Percentiles rank a stretch among this genome's conserved stretches.
Evolutionary conservation across 2,888 invertebrate genomes (phyloP).

Genomic region (Hydriomena furcata): DNA sequence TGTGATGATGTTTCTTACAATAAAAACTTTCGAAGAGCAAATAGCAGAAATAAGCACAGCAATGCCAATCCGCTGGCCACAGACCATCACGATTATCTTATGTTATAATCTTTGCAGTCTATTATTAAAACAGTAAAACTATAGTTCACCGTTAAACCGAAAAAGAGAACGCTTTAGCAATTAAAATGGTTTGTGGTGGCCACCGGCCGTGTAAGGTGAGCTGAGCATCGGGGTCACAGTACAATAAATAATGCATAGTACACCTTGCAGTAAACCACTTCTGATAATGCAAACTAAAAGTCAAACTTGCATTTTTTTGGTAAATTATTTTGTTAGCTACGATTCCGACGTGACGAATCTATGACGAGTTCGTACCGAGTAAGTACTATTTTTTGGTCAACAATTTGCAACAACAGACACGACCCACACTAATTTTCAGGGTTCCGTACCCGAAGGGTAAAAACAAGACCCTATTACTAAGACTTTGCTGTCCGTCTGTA

Average conservation of each 20-base stretch:
- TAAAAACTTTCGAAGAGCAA: constrained; percentile 17
- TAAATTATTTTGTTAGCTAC: no score
- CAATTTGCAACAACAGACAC: no score
- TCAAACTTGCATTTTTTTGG: no score
- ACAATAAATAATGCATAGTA: constrained; percentile 4
- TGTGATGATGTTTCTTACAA: not conserved
- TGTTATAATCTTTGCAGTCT: constrained; percentile 33
- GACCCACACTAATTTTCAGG: no score
- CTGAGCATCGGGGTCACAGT: constrained; percentile 50
- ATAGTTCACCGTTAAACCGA: constrained; percentile 61
- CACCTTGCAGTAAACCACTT: not conserved
- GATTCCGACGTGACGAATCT: no score
- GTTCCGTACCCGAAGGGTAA: no score
- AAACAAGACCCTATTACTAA: no score
- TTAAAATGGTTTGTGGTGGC: constrained; percentile 44
- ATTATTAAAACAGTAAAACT: constrained; percentile 47
- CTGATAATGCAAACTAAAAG: no score
- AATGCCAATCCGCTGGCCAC: constrained; percentile 20
- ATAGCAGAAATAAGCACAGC: constrained; percentile 16
- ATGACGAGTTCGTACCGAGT: no score
- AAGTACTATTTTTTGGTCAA: no score
- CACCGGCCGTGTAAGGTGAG: constrained; percentile 50
- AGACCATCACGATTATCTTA: constrained; percentile 27
- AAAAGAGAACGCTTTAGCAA: constrained; percentile 59
- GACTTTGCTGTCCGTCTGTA: no score